Evolutionary conservation across 2,888 invertebrate genomes (phyloP), one percentile per base, ranked within the genome.

Genomic region (Drosophila melanosoma): DNA sequence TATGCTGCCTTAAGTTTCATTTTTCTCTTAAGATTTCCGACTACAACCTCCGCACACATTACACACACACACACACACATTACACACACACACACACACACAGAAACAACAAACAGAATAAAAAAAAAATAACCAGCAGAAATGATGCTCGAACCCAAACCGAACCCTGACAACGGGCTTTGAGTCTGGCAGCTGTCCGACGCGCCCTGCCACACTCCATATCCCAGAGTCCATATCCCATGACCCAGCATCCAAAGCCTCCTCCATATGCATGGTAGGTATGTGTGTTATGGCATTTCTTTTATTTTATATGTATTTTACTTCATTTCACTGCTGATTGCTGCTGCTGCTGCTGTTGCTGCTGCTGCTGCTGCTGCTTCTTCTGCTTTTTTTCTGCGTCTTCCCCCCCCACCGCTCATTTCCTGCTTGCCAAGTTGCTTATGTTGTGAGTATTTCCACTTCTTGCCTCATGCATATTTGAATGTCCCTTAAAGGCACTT

Each of bases 401-500:
- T 29, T 12, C 40, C 32, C 42, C 20, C 23, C 23, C 23, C 23
- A 23, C 23, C 23, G 1, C 17, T 26, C 7, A n/a, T 54, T 68
- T n/a, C 61, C 48, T 29, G 23, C 42, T 32, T 29, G 17, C 17
- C 52, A 38, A 26, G 59, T 17, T 49, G 35, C 52, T 32, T 57
- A 52, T 56, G 56, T 15, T 57, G 40, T 32, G 33, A 60, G 66
- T 64, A 48, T 49, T 76, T 79, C 74, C 71, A 68, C 74, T 71
- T 71, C 76, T 74, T 66, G 69, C 71, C 76, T 87, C 89, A 89
- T 87, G 87, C 89, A 87, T 87, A 87, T 87, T 88, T 88, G 74
- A 87, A 84, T 83, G 82, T 88, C 89, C 87, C 89, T 89, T 87
- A 87, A 89, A 88, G 87, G 87, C 89, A 84, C 87, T 87, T 88